A percentile compares a stretch with the other conserved stretches of the same genome.
Evolutionary conservation across 2,797 vertebrate genomes (phyloP).

Genomic region (Micromesistius poutassou): DNA sequence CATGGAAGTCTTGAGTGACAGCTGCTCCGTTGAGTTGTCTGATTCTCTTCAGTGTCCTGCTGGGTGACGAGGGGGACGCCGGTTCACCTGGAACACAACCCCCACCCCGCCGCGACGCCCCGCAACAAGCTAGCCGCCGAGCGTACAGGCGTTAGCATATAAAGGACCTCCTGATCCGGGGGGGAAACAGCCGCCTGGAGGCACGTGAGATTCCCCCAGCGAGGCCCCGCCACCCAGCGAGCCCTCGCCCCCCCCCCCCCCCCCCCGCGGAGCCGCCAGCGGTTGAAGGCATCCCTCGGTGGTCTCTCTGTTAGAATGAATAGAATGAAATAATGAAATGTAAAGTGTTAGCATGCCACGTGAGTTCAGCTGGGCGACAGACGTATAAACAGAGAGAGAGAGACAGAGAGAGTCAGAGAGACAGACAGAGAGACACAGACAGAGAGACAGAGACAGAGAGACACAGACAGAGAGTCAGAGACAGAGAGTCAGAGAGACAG

Average conservation of each 20-base stretch:
- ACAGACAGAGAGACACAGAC: no score
- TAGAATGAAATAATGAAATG: no score
- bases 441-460: no score
- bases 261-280: no score
- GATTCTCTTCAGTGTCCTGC: not conserved
- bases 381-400: not conserved
- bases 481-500: no score
- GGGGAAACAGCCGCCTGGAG: not conserved
- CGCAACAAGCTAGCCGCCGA: not conserved
- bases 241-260: no score
- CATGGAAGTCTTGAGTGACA: no score
- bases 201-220: not conserved
- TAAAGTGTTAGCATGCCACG: not conserved
- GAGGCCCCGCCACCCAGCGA: no score
- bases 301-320: not conserved
- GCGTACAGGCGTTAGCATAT: not conserved
- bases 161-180: not conserved
- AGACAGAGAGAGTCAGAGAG: no score
- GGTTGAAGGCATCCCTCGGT: not conserved
- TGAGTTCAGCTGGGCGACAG: not conserved
- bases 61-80: not conserved
- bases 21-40: no score
- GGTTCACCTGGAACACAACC: not conserved
- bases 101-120: no score
- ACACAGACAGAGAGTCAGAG: no score